phyloP scores from a whole-genome alignment of 1,140 invertebrate genomes.

The Polypedilum pembai region DNA sequence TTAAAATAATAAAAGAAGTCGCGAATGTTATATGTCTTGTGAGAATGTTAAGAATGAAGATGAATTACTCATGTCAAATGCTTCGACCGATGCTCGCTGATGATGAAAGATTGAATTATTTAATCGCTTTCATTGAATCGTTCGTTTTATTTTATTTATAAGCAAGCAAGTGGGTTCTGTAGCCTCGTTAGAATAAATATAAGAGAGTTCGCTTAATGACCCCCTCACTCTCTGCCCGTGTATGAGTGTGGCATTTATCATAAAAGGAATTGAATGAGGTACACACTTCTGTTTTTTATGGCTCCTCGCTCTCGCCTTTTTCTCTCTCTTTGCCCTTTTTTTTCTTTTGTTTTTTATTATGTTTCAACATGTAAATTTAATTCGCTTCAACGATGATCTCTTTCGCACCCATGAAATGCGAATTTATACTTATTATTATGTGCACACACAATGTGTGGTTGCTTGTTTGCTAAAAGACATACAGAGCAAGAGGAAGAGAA shows the following conservation, averaged over 20 bases:
- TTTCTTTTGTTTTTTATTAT: conserved; percentile 2
- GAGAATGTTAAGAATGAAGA: conserved; percentile 21
- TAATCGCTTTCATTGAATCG: conserved; percentile 24
- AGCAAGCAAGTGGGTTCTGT: not conserved
- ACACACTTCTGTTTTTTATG: conserved; percentile 7
- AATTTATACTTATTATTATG: conserved; percentile 13
- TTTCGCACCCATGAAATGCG: conserved; percentile 15
- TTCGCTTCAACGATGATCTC: not conserved
- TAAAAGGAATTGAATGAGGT: not conserved
- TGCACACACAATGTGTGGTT: not conserved
- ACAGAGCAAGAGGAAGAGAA: not conserved
- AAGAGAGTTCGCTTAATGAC: not conserved
- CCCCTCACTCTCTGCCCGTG: not conserved
- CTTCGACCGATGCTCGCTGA: conserved; percentile 20
- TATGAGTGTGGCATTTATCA: not conserved
- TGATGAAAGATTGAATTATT: conserved; percentile 28
- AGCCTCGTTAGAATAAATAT: conserved; percentile 9
- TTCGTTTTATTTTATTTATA: not conserved
- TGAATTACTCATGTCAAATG: conserved; percentile 25
- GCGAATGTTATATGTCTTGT: not conserved
- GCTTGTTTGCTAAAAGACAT: not conserved
- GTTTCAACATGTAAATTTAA: conserved; percentile 26
- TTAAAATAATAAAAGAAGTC: not conserved
- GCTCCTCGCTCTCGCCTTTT: not conserved
- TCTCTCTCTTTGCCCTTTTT: not conserved